These are phyloP conservation scores for Helicoverpa assulta DNA, from an alignment of 2,888 invertebrate genomes.

Conservation along the genomic window DNA sequence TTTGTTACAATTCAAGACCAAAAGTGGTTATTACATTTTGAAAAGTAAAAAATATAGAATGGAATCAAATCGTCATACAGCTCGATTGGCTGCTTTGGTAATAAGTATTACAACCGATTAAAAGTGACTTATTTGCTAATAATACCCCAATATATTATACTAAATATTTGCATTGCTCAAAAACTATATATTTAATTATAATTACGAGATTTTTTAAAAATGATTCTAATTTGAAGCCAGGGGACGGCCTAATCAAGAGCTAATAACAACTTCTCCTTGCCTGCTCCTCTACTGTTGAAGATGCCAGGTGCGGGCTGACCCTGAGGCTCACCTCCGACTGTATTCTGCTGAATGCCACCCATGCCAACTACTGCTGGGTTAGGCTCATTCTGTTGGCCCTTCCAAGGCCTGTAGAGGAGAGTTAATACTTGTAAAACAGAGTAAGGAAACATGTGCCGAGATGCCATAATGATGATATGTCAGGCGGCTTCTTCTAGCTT, in stretches of 20 bases:
- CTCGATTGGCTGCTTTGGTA: constrained; percentile 4
- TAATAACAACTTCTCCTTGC: constrained; percentile 78
- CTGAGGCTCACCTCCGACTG: constrained; percentile 80
- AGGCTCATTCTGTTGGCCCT: constrained; percentile 87
- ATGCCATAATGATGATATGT: too few relatives aligned
- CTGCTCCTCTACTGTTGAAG: constrained; percentile 87
- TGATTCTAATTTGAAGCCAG: constrained; percentile 8
- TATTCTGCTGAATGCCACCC: constrained; percentile 81
- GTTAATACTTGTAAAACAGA: background rate
- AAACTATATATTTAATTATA: background rate
- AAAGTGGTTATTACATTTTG: constrained; percentile 19
- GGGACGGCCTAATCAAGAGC: constrained; percentile 35
- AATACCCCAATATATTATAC: too few relatives aligned
- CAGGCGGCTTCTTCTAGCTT: too few relatives aligned
- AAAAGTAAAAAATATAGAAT: constrained; percentile 3
- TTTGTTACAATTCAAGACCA: constrained; percentile 25
- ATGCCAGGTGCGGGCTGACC: constrained; percentile 83
- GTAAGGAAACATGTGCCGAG: too few relatives aligned
- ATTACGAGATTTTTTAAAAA: constrained; percentile 5
- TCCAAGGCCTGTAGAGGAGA: constrained; percentile 80
- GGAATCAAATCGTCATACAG: background rate
- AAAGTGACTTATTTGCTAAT: constrained; percentile 6
- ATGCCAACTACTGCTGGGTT: constrained; percentile 86
- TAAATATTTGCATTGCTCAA: constrained; percentile 2
- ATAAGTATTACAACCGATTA: constrained; percentile 12